A percentile compares a stretch with the other conserved stretches of the same genome.
Conservation (phyloP, 2,113 vertebrate genomes). For the Alligator sinensis region DNA sequence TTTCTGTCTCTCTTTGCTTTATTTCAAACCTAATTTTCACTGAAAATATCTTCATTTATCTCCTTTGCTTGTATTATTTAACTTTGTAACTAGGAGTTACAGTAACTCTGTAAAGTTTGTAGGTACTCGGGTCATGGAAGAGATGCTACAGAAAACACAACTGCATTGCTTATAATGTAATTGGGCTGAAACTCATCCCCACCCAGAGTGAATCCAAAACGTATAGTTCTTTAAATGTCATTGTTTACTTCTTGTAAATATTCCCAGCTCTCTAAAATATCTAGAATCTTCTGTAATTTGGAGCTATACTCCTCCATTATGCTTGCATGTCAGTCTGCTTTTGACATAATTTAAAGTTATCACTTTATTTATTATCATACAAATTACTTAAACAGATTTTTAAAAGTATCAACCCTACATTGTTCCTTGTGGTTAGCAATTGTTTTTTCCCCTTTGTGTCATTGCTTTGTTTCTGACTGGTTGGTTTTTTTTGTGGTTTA, state of each 20-base stretch:
- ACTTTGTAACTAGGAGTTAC: background rate
- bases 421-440: background rate
- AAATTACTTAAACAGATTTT: background rate
- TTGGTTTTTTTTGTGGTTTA: background rate
- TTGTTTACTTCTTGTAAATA: background rate
- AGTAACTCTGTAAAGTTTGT: background rate
- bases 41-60: background rate
- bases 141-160: background rate
- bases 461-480: background rate
- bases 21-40: background rate
- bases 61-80: background rate
- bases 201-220: background rate
- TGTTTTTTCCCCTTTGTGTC: background rate
- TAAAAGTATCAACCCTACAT: background rate
- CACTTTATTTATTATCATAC: background rate
- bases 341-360: background rate
- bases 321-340: background rate
- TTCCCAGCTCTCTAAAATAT: background rate
- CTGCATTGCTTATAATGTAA: background rate
- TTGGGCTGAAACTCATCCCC: background rate
- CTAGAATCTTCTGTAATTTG: background rate
- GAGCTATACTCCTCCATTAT: background rate
- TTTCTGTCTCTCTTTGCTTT: background rate
- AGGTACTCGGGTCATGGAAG: background rate
- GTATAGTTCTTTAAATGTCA: background rate